Evolutionary conservation across 2,113 vertebrate genomes (phyloP), one percentile per base, ranked within the genome.

Genomic region (Phaethon lepturus): DNA sequence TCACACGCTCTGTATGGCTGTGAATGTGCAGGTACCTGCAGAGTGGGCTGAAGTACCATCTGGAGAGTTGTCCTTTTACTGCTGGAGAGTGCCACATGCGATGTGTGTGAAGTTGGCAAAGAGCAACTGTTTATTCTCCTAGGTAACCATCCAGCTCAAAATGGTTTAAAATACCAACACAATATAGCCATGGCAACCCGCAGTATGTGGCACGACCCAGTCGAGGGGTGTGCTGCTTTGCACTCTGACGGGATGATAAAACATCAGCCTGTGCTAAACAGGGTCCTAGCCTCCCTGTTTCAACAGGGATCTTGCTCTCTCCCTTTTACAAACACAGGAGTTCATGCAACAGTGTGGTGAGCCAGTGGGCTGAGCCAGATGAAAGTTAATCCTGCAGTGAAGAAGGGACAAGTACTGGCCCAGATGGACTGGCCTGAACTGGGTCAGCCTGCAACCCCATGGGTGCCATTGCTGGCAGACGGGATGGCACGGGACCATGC

Each of bases 71-170:
- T 23, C 4, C 79, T 78, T 45, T 10, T 2, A n/a, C 45, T 7
- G 81, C 53, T 42, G 49, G 25, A n/a, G 73, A 40, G 88, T 8
- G 55, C 68, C 40, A 13, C 1, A 1, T 26, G 47, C 0, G 0
- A 33, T 0, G 9, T 4, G 10, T 0, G 1, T 16, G 42, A 42
- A 42, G 62, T 4, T 47, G 77, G 66, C 76, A 73, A 49, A 80
- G 60, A 58, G n/a, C 52, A 20, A 10, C 38, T 88, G 80, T 92
- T 94, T 95, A n/a, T 73, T 91, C 94, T 86, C 73, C 88, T 40
- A 72, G 76, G 86, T 60, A 95, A 95, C 49, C 0, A 45, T n/a
- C 58, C 40, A 49, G 31, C 58, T 67, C 64, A 45, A 62, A 81
- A 71, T 1, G 4, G 10, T 77, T 90, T 71, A 35, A 66, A 55